These are phyloP conservation scores for Allacma fusca DNA, from an alignment of 2,888 invertebrate species.

Conservation along the genomic window DNA sequence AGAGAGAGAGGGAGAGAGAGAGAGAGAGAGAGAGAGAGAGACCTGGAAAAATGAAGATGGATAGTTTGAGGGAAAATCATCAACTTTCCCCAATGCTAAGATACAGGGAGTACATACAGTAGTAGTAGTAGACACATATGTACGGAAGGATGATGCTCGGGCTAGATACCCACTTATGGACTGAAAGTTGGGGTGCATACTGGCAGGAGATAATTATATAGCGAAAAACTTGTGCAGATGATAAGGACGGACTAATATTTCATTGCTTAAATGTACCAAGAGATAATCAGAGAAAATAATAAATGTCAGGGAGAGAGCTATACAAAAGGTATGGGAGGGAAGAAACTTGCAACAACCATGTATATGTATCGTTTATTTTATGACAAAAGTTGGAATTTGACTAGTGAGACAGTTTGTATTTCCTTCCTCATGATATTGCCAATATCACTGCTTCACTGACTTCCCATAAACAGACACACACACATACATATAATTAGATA, in stretches of 20 bases:
- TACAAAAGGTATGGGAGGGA: slow-evolving; percentile 3
- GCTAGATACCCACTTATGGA: background rate
- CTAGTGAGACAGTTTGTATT: slow-evolving; percentile 16
- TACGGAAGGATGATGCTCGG: background rate
- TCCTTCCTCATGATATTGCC: slow-evolving; percentile 13
- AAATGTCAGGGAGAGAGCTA: background rate
- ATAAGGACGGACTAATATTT: slow-evolving; percentile 2
- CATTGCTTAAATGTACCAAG: slow-evolving; percentile 16
- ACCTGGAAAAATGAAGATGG: background rate
- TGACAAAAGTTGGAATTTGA: slow-evolving; percentile 16
- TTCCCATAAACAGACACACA: background rate
- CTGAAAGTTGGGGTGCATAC: background rate
- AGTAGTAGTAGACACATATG: no score
- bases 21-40: no score
- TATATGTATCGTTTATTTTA: slow-evolving; percentile 3
- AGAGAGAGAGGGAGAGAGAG: no score
- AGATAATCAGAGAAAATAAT: slow-evolving; percentile 16
- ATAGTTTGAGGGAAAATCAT: slow-evolving; percentile 1
- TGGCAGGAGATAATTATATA: background rate
- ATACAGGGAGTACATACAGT: background rate
- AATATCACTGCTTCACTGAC: slow-evolving; percentile 24
- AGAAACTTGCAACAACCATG: background rate
- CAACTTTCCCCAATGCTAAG: background rate
- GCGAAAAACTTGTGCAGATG: background rate
- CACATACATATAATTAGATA: background rate